These are phyloP conservation scores for Sparus aurata DNA, from an alignment of 2,797 vertebrate genomes.

Conservation along the genomic window DNA sequence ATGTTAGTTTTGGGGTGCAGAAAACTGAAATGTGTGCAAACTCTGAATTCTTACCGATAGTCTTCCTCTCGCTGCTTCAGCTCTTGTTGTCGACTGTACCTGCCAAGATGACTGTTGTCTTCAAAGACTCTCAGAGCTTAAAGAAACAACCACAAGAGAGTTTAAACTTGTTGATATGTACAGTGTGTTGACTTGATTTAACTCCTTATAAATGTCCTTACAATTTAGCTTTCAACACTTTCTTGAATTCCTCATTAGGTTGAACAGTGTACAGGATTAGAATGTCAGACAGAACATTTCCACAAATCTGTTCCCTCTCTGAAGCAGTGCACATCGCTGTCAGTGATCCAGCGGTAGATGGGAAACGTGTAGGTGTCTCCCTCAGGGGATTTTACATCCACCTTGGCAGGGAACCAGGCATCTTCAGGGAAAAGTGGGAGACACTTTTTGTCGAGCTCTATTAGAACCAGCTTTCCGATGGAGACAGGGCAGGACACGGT, in stretches of 20 bases:
- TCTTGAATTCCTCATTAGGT: not conserved
- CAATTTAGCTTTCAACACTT: not conserved
- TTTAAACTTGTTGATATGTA: not conserved
- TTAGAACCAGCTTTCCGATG: constrained; percentile 66
- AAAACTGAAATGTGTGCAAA: not conserved
- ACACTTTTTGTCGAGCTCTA: constrained; percentile 67
- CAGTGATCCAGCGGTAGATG: constrained; percentile 66
- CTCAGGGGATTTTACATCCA: constrained; percentile 60
- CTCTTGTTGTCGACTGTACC: constrained; percentile 48
- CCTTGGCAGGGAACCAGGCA: constrained; percentile 62
- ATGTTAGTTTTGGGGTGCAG: not conserved
- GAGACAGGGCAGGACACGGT: constrained; percentile 38
- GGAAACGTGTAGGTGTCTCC: constrained; percentile 60
- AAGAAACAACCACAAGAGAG: not conserved
- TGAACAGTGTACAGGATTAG: not conserved
- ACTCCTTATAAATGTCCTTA: not conserved
- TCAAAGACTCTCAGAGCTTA: constrained; percentile 69
- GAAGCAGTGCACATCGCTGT: constrained; percentile 55
- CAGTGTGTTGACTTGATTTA: not conserved
- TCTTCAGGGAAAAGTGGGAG: constrained; percentile 31
- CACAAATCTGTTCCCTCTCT: constrained; percentile 73
- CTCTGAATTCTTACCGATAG: constrained; percentile 60
- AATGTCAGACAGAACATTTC: too few relatives aligned
- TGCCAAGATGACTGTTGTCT: constrained; percentile 55
- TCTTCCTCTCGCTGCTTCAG: constrained; percentile 51